A percentile compares a stretch with the other conserved stretches of the same genome.
phyloP scores from a whole-genome alignment of 1,140 invertebrate genomes.

The Drosophila micromelanica region DNA sequence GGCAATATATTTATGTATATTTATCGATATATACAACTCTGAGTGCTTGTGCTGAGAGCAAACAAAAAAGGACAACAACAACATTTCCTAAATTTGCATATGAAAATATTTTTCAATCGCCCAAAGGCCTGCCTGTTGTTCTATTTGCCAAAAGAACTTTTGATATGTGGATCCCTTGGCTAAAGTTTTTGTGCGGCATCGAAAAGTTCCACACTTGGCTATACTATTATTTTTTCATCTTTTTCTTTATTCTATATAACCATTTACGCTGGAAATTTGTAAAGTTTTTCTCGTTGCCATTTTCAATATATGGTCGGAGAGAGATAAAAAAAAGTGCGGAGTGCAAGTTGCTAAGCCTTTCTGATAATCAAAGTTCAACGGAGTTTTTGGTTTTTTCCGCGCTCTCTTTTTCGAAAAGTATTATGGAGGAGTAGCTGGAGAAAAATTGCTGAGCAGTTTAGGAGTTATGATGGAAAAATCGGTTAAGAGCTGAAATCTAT shows the following conservation, averaged over 20 bases:
- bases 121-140: constrained; percentile 48
- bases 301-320: constrained; percentile 50
- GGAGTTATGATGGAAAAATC: neutral
- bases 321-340: constrained; percentile 45
- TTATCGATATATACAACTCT: constrained; percentile 40
- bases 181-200: constrained; percentile 54
- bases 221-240: constrained; percentile 5
- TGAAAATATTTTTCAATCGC: constrained; percentile 76
- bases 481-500: neutral
- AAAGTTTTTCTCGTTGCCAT: constrained; percentile 54
- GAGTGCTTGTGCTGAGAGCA: too few species aligned
- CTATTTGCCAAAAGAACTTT: constrained; percentile 47
- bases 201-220: constrained; percentile 44
- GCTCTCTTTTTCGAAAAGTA: neutral
- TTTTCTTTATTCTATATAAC: neutral
- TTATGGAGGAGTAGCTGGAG: neutral
- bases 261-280: constrained; percentile 47
- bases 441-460: neutral
- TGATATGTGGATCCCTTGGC: constrained; percentile 44
- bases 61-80: constrained; percentile 26
- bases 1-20: constrained; percentile 51
- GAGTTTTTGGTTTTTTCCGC: constrained; percentile 6
- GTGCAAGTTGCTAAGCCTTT: constrained; percentile 21
- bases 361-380: constrained; percentile 24
- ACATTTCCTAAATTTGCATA: constrained; percentile 63